Evolutionary conservation across 2,888 invertebrate species (phyloP), one percentile per base, ranked within the genome.

Genomic region (Troglohyphantes excavatus): DNA sequence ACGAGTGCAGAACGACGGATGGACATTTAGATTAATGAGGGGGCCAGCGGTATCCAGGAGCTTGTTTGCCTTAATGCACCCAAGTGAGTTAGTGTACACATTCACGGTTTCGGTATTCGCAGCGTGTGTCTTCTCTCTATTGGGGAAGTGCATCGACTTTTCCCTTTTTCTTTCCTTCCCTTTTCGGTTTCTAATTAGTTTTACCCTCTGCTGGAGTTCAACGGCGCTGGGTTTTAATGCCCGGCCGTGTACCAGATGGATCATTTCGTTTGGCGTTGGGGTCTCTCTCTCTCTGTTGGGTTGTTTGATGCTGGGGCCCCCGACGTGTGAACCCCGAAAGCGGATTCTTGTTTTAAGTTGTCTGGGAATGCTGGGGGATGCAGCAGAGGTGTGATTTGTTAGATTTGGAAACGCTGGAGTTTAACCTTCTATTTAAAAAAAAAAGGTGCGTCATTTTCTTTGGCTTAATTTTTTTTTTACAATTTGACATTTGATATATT

Each of bases 1-100:
- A 81, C 23, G 70, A 72, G 33, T 72, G 81, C 19, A 59, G 68
- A 81, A 81, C 68, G 59, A 27, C 26, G 72, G 72, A 72, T 59
- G 29, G 65, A 46, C 65, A 63, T 73, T 83, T 83, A 83, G 83
- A 83, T 83, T 73, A 83, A 83, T 73, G 83, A 73, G 68, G 43
- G 29, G 29, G 19, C 70, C 59, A 79, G 26, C 19, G 68, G n/a
- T 39, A 13, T 39, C 39, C 65, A 67, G 59, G 17, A 65, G 33
- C 82, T 82, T 82, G 70, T 82, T 82, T 82, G 82, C 82, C 61
- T 82, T 82, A 70, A 70, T 70, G 70, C 70, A 70, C 70, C 39
- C 70, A 82, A 82, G 70, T 82, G 70, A 82, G 70, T 70, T 70
- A 70, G 39, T 26, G 70, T 53, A 53, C 53, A 53, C 53, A 53